Evolutionary conservation across 2,113 vertebrate species (phyloP), one percentile per base, ranked within the genome.

Genomic region (Neomonachus schauinslandi): DNA sequence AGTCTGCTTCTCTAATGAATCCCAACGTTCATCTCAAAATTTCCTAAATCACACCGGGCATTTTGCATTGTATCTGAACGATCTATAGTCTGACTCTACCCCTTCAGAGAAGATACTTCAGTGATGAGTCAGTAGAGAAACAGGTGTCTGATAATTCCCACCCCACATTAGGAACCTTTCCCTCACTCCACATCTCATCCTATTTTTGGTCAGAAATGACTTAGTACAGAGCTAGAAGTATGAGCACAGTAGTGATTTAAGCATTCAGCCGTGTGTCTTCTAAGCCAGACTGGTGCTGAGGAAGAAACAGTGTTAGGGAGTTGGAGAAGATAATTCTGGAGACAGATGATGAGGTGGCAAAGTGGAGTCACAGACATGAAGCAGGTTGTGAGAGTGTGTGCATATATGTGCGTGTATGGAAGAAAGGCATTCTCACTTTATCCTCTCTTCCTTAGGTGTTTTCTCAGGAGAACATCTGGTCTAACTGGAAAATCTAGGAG

Each of bases 51-150:
- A 92, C n/a, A 77, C 28, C 16, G 13, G n/a, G 24, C 39, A 87
- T 87, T 95, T 90, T 97, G 63, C 22, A 72, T 96, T 80, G 90
- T 90, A 95, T 81, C 74, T 39, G 69, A 90, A 84, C 46, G 76
- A 88, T 96, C 49, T 94, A 59, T 74, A 67, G 49, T 55, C 72
- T 83, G 67, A 59, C 24, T 83, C 86, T 49, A 31, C 11, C 26
- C 57, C 31, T 89, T 69, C 42, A n/a, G 3, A 59, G 86, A 16
- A 85, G 49, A 63, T 82, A n/a, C 46, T 10, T 19, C 96, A 76
- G 90, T 92, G 36, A 74, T 80, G 21, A 42, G 39, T 42, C 83
- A 65, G 79, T 7, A 39, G n/a, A 91, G 33, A 71, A 89, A 96
- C 2, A 59, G 46, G n/a, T 89, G 36, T 80, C 42, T 91, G 22